Evolutionary conservation across 2,113 vertebrate genomes (phyloP), one percentile per base, ranked within the genome.

Genomic region (Hiodon tergisus): DNA sequence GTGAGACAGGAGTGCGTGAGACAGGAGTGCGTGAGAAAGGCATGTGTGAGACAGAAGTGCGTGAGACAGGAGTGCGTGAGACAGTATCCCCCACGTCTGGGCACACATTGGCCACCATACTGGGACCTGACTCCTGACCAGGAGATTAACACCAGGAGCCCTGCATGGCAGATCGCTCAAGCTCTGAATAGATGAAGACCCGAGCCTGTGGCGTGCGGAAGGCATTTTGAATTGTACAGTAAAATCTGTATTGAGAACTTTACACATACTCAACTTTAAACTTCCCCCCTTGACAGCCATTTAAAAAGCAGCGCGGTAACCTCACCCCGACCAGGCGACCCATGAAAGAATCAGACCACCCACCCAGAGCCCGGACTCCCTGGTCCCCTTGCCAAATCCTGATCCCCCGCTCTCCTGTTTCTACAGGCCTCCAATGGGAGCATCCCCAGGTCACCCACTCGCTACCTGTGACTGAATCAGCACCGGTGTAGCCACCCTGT

Each of bases 391-490:
- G 50, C 17, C 59, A 73, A 59, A 53, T 70, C 72, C 75, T 75
- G 72, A 80, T 78, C 79, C 67, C 31, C 31, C 67, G 76, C 66
- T 74, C 79, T 47, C 53, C 54, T 77, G 72, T 79, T 78, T 53
- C 66, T 72, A 69, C 72, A 72, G 80, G 81, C 14, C 3, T 68
- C 75, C 57, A 62, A 52, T 13, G 52, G 69, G 71, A 81, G 63
- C 74, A 77, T 80, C 76, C 75, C 67, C n/a, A 81, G 73, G 77
- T 77, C 75, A 76, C 66, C 74, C 50, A 11, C 67, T 4, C n/a
- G 1, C 79, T 76, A 86, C 81, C 78, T 83, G 79, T 72, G 81
- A 81, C 78, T 77, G 79, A 75, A 80, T 79, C 79, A 74, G 79
- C 71, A 78, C 74, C 80, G 74, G 76, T 74, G 77, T 69, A 53